Evolutionary conservation across 2,113 vertebrate genomes (phyloP).

Genomic region (Trematocara marginatum): DNA sequence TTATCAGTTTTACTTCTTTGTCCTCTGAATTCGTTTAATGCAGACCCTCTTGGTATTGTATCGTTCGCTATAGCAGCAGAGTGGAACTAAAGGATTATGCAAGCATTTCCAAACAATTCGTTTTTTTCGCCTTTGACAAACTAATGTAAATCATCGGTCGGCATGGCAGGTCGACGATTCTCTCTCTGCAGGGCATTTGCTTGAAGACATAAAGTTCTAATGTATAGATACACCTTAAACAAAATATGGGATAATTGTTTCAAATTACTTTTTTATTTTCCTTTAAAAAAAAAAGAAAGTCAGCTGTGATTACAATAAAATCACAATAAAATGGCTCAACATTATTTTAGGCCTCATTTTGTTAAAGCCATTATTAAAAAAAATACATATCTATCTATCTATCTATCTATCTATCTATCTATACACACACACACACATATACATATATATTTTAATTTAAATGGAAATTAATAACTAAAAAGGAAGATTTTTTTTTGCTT

Average conservation of each 20-base stretch:
- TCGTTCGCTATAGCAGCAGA: slow-evolving; percentile 75
- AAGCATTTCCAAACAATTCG: slow-evolving; percentile 12
- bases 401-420: accelerated
- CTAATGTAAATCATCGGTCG: neutral
- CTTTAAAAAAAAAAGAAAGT: neutral
- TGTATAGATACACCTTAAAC: neutral
- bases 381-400: neutral
- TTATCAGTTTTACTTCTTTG: slow-evolving; percentile 71
- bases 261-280: neutral
- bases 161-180: neutral
- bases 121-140: slow-evolving; percentile 21
- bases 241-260: neutral
- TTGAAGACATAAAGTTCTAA: neutral
- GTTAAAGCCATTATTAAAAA: neutral
- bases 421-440: accelerated
- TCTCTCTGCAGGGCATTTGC: neutral
- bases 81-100: slow-evolving; percentile 80
- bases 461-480: neutral
- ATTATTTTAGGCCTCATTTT: neutral
- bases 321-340: neutral
- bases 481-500: neutral
- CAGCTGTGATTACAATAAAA: neutral
- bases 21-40: slow-evolving; percentile 65
- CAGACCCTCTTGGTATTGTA: slow-evolving; percentile 59
- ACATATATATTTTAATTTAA: neutral